Percentiles rank a stretch among this genome's conserved stretches.
Evolutionary conservation across 1,140 invertebrate genomes (phyloP).

Genomic region (Leptinotarsa undecemlineata): DNA sequence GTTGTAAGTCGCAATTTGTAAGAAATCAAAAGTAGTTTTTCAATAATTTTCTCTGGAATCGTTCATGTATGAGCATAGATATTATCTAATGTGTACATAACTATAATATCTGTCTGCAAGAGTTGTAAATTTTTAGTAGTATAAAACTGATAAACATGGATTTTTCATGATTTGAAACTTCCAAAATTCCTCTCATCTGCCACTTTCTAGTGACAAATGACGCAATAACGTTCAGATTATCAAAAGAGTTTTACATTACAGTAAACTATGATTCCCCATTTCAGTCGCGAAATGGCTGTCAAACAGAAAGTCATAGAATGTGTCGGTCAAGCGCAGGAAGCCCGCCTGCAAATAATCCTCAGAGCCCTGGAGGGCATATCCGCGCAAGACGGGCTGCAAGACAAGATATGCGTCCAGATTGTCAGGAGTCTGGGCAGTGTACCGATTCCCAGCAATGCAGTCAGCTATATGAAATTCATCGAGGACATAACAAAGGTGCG

Average conservation of each 20-base stretch:
- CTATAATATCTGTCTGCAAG: background rate
- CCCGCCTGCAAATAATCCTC: conserved; percentile 43
- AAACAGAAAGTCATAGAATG: conserved; percentile 51
- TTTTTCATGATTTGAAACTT: background rate
- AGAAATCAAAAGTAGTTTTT: too few relatives aligned
- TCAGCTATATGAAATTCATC: conserved; percentile 52
- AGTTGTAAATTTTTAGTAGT: background rate
- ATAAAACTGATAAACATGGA: background rate
- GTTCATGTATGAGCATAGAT: too few relatives aligned
- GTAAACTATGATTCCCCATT: background rate
- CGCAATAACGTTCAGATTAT: background rate
- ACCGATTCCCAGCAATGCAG: conserved; percentile 44
- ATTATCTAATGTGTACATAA: too few relatives aligned
- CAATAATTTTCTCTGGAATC: too few relatives aligned
- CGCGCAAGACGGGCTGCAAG: conserved; percentile 35
- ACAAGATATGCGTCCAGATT: conserved; percentile 43
- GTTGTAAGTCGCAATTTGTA: too few relatives aligned
- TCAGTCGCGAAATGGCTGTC: conserved; percentile 47
- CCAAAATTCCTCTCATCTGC: background rate
- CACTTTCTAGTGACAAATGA: background rate
- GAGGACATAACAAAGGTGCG: conserved; percentile 55
- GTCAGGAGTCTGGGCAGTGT: conserved; percentile 48
- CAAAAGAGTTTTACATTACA: background rate
- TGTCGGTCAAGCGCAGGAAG: conserved; percentile 35
- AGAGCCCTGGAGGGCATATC: conserved; percentile 43